phyloP scores from a whole-genome alignment of 2,113 vertebrate genomes.

The Condylura cristata region DNA sequence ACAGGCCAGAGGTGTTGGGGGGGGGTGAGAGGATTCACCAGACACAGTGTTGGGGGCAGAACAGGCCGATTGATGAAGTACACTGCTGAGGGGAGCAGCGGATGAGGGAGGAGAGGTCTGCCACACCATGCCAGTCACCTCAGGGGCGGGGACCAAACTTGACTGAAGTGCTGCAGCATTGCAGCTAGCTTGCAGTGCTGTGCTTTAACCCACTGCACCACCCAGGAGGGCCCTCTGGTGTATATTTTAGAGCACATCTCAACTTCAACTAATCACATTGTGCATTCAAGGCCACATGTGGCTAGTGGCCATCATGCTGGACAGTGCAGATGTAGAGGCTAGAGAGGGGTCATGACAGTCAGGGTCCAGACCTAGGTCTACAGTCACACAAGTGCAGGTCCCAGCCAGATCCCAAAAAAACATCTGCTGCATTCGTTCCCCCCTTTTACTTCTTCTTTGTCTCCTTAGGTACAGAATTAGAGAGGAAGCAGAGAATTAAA shows the following conservation, averaged over 20 bases:
- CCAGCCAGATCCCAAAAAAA: neutral
- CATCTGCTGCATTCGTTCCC: neutral
- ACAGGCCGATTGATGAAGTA: too few relatives aligned
- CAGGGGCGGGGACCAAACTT: too few relatives aligned
- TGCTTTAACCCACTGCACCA: too few relatives aligned
- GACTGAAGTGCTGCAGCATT: too few relatives aligned
- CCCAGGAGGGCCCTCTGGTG: too few relatives aligned
- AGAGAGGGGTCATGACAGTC: rapidly evolving
- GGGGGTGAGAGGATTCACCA: too few relatives aligned
- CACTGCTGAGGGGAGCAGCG: too few relatives aligned
- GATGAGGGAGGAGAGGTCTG: too few relatives aligned
- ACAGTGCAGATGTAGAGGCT: neutral
- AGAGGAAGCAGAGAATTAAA: neutral
- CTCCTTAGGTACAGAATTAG: neutral
- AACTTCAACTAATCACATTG: neutral
- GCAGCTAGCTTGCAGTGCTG: too few relatives aligned
- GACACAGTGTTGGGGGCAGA: too few relatives aligned
- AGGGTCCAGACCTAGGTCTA: neutral
- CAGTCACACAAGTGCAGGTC: neutral
- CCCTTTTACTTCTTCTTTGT: neutral
- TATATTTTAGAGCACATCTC: neutral
- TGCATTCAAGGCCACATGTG: neutral
- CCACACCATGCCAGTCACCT: too few relatives aligned
- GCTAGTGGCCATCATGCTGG: neutral
- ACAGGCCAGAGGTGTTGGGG: too few relatives aligned